Conservation (phyloP, 2,113 vertebrate species). For the Callocephalon fimbriatum region DNA sequence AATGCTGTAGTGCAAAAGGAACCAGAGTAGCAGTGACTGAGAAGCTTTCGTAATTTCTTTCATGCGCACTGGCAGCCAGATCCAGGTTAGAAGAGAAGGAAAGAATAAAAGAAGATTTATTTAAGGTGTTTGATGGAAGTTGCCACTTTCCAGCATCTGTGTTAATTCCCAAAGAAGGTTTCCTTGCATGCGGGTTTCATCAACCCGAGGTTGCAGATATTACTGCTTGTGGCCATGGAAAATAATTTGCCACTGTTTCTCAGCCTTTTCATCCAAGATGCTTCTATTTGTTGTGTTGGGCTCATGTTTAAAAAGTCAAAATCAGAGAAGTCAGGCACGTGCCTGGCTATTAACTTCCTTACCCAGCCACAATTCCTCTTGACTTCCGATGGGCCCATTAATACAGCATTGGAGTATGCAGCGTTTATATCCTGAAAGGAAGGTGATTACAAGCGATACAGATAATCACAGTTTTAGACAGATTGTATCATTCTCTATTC, state of each 20-base stretch:
- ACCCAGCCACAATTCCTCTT: background rate
- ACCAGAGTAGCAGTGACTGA: constrained; percentile 87
- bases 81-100: constrained; percentile 88
- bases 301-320: background rate
- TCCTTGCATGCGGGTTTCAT: background rate
- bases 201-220: background rate
- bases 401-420: accelerated
- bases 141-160: background rate
- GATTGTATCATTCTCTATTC: background rate
- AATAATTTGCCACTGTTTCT: background rate
- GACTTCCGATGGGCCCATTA: accelerated
- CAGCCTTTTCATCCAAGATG: background rate
- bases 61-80: constrained; percentile 87
- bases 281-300: background rate
- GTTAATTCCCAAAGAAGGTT: background rate
- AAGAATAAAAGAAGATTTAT: constrained; percentile 86
- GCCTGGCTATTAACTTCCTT: background rate
- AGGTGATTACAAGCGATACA: accelerated
- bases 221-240: accelerated
- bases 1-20: constrained; percentile 92
- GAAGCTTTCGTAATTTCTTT: constrained; percentile 93
- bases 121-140: constrained; percentile 77
- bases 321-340: background rate
- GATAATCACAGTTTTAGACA: accelerated
- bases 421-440: accelerated